Evolutionary conservation across 2,797 vertebrate species (phyloP).

Genomic region (Pachyuromys duprasi): DNA sequence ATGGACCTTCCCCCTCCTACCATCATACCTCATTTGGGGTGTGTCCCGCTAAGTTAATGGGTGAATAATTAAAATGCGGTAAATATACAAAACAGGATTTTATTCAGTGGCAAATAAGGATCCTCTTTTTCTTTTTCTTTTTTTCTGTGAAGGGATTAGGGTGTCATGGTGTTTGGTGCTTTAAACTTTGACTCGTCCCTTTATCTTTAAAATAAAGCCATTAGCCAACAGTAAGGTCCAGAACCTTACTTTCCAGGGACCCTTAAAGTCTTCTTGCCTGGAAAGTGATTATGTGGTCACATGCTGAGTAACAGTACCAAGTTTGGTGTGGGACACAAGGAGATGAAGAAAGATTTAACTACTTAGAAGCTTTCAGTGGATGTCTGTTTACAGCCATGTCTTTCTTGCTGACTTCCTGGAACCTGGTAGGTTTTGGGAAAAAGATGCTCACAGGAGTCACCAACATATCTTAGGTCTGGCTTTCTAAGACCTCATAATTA

Average conservation of each 20-base stretch:
- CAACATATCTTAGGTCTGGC: rapidly evolving
- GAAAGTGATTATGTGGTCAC: not conserved
- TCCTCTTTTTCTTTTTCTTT: not conserved
- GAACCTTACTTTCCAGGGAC: not conserved
- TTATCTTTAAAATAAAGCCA: not conserved
- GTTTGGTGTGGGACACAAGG: too few species aligned
- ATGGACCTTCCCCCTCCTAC: not conserved
- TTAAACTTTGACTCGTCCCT: not conserved
- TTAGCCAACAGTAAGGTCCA: rapidly evolving
- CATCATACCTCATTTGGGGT: not conserved
- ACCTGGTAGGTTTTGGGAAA: not conserved
- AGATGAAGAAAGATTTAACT: not conserved
- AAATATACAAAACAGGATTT: not conserved
- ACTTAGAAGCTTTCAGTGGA: not conserved
- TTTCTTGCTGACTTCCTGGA: not conserved
- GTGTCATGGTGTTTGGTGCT: rapidly evolving
- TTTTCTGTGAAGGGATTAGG: not conserved
- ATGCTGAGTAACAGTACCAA: not conserved
- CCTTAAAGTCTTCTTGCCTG: rapidly evolving
- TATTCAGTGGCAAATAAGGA: not conserved
- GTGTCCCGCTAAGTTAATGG: not conserved
- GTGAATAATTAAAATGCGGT: not conserved
- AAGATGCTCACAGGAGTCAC: rapidly evolving
- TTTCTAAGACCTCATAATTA: not conserved
- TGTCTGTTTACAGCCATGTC: not conserved